A percentile compares a stretch with the other conserved stretches of the same genome.
Conservation (phyloP, 2,888 invertebrate species). For the Eurois occulta region DNA sequence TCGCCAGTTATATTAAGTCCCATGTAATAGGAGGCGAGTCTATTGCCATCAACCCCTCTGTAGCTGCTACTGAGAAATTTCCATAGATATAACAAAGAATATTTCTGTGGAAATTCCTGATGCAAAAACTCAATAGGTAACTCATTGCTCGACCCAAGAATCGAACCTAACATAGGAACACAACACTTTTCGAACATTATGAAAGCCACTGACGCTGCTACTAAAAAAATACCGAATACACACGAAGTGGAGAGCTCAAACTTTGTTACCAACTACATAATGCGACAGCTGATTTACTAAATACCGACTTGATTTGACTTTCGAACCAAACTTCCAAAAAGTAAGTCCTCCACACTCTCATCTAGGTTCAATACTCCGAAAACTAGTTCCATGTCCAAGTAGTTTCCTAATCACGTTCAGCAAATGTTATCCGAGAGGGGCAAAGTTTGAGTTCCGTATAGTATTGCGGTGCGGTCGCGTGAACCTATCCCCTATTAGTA, state of each 20-base stretch:
- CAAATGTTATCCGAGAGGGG: conserved; percentile 53
- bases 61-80: no score
- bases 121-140: no score
- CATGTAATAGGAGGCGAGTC: no score
- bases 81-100: no score
- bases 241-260: background rate
- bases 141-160: no score
- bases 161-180: no score
- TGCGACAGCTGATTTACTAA: background rate
- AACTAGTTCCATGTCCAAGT: conserved; percentile 22
- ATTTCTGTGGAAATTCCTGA: no score
- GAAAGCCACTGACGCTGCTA: background rate
- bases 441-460: conserved; percentile 41
- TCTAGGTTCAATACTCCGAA: conserved; percentile 5
- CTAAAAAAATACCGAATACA: background rate
- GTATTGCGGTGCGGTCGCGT: conserved; percentile 33
- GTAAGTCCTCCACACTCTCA: background rate
- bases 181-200: background rate
- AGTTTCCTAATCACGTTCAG: conserved; percentile 59
- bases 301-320: background rate
- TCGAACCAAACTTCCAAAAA: background rate
- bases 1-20: no score
- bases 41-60: no score
- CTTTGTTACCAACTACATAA: background rate
- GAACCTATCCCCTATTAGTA: conserved; percentile 53